Conservation (phyloP, 2,888 invertebrate genomes). For the Machimus atricapillus region DNA sequence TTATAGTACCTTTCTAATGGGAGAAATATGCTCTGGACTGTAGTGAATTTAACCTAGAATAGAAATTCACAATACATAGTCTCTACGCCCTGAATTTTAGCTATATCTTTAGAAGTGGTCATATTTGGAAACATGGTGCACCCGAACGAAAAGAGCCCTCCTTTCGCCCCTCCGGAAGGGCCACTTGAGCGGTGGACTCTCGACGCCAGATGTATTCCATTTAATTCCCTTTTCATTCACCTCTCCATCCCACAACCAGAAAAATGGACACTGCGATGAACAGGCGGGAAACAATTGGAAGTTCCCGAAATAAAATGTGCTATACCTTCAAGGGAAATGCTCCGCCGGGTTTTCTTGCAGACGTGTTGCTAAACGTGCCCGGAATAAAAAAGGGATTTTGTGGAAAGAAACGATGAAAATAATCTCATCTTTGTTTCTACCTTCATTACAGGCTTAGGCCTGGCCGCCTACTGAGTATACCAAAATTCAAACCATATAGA, state of each 20-base stretch:
- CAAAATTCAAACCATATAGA: not conserved
- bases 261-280: slow-evolving; percentile 10
- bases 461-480: not conserved
- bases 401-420: not conserved
- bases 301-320: slow-evolving; percentile 33
- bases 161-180: not conserved
- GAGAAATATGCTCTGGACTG: not conserved
- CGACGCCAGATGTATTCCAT: slow-evolving; percentile 37
- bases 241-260: slow-evolving; percentile 12
- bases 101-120: not conserved
- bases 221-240: slow-evolving; percentile 35
- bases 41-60: not conserved
- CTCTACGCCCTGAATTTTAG: not conserved
- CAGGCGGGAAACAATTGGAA: slow-evolving; percentile 34
- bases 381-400: slow-evolving; percentile 6
- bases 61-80: not conserved
- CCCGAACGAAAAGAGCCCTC: not conserved
- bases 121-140: not conserved
- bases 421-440: slow-evolving; percentile 2
- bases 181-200: slow-evolving; percentile 17
- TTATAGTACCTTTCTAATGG: not conserved
- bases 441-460: slow-evolving; percentile 19
- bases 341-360: slow-evolving; percentile 3
- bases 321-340: slow-evolving; percentile 26
- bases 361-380: slow-evolving; percentile 24